Percentiles rank a stretch among this genome's conserved stretches.
Conservation (phyloP, 1,140 invertebrate species). For the Eupeodes corollae region DNA sequence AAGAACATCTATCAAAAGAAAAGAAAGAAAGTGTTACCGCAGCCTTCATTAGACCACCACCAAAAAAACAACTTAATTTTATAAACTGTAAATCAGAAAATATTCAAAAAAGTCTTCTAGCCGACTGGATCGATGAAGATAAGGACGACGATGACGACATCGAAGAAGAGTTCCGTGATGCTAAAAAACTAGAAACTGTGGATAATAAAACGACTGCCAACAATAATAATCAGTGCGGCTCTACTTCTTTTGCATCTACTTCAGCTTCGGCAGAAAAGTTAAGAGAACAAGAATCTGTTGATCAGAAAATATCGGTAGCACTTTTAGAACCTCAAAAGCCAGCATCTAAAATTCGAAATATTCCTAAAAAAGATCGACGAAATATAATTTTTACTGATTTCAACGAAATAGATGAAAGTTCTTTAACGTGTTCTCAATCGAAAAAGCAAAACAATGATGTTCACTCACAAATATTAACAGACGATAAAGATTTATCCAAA, state of each 20-base stretch:
- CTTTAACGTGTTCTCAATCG: no score
- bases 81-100: background rate
- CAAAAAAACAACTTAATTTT: background rate
- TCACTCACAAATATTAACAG: no score
- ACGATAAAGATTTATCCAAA: no score
- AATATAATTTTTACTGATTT: constrained; percentile 22
- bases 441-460: no score
- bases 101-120: constrained; percentile 16
- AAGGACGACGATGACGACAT: constrained; percentile 29
- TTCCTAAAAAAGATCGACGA: constrained; percentile 35
- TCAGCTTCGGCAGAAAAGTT: background rate
- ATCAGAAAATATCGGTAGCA: no score
- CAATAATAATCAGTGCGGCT: no score
- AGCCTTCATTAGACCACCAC: background rate
- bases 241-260: no score
- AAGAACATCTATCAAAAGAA: no score
- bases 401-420: no score
- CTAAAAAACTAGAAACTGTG: background rate
- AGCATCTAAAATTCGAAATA: constrained; percentile 19
- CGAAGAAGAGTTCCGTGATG: constrained; percentile 21
- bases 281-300: background rate
- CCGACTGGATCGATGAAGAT: constrained; percentile 34
- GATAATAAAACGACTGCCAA: no score
- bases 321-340: background rate
- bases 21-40: no score